phyloP scores from a whole-genome alignment of 2,888 invertebrate species.

The Drosophila setosimentum region DNA sequence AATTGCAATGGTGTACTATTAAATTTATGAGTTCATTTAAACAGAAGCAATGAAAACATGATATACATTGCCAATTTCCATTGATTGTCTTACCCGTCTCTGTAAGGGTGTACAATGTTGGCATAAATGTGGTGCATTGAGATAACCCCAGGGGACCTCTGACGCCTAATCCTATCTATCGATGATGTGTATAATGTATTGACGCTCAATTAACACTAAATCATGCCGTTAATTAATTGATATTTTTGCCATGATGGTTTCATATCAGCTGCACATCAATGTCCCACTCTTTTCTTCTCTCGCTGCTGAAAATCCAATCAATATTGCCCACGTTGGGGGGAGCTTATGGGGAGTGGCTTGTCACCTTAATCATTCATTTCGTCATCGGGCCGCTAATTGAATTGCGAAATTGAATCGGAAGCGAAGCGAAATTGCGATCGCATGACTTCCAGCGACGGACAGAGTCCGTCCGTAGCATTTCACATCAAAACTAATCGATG shows the following conservation, averaged over 20 bases:
- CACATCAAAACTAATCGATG: constrained; percentile 14
- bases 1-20: constrained; percentile 23
- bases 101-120: not conserved
- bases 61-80: constrained; percentile 67
- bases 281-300: constrained; percentile 9
- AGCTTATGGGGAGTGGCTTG: constrained; percentile 15
- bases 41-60: constrained; percentile 71
- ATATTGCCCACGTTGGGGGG: constrained; percentile 36
- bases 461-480: not conserved
- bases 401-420: constrained; percentile 60
- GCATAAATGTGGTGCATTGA: not conserved
- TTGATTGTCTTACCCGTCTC: constrained; percentile 56
- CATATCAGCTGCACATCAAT: constrained; percentile 25
- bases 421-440: constrained; percentile 56
- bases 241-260: constrained; percentile 39
- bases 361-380: constrained; percentile 70
- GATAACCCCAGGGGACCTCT: constrained; percentile 11
- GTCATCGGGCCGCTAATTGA: constrained; percentile 68
- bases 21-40: constrained; percentile 68
- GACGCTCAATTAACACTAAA: constrained; percentile 74
- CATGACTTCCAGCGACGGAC: constrained; percentile 50
- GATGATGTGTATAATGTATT: constrained; percentile 23
- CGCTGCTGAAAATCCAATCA: constrained; percentile 50
- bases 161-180: constrained; percentile 24
- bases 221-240: constrained; percentile 73